Evolutionary conservation across 2,113 vertebrate genomes (phyloP).

Genomic region (Entelurus aequoreus): DNA sequence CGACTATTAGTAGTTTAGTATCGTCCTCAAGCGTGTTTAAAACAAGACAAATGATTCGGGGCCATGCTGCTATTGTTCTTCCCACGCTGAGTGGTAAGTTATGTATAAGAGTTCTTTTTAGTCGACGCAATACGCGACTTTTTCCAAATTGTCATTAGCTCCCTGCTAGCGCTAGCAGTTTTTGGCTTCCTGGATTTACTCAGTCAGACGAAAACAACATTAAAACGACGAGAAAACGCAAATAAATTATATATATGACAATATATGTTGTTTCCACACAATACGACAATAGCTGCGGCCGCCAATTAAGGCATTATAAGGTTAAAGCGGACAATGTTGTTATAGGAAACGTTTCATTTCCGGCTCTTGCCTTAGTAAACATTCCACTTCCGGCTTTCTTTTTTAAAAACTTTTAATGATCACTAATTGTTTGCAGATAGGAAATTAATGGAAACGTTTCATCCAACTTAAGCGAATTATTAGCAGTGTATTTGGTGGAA

Average conservation of each 20-base stretch:
- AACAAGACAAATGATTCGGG: constrained; percentile 24
- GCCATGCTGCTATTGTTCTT: neutral
- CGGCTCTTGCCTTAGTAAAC: too few species aligned
- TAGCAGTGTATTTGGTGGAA: too few species aligned
- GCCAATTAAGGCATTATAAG: too few species aligned
- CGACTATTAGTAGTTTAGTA: neutral
- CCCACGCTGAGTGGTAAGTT: constrained; percentile 45
- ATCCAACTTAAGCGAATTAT: too few species aligned
- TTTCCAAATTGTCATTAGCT: neutral
- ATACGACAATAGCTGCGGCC: neutral
- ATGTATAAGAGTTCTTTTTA: neutral
- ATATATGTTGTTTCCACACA: neutral
- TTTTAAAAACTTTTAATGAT: too few species aligned
- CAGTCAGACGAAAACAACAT: neutral
- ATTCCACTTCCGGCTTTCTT: too few species aligned
- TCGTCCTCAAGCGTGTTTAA: neutral
- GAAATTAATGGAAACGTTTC: too few species aligned
- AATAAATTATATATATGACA: neutral
- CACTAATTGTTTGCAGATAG: too few species aligned
- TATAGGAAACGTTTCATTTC: too few species aligned
- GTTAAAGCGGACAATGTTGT: too few species aligned
- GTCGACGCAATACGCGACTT: neutral
- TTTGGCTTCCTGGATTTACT: neutral
- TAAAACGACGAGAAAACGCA: neutral
- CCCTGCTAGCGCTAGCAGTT: neutral